Percentiles rank a stretch among this genome's conserved stretches.
Conservation (phyloP, 2,797 vertebrate species). For the Artibeus jamaicensis region DNA sequence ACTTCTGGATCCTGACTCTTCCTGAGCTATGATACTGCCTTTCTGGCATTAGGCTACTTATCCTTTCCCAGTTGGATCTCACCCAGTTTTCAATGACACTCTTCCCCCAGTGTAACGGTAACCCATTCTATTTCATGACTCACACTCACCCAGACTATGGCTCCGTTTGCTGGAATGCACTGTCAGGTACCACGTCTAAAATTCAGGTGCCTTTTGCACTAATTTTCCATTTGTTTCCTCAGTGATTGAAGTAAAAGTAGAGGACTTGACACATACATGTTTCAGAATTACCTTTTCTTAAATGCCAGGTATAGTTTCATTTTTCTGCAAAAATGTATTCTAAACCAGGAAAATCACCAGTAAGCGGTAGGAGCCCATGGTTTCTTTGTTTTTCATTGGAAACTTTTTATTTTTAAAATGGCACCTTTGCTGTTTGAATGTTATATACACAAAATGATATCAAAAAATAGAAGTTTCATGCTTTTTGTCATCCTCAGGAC, state of each 20-base stretch:
- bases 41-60: neutral
- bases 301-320: neutral
- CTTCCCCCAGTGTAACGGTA: neutral
- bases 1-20: neutral
- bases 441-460: neutral
- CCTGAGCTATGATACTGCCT: neutral
- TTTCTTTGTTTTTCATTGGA: neutral
- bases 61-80: neutral
- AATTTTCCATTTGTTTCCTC: neutral
- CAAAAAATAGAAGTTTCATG: neutral
- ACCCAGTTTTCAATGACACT: neutral
- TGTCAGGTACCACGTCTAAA: neutral
- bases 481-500: neutral
- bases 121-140: neutral
- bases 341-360: neutral
- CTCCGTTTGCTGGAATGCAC: neutral
- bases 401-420: neutral
- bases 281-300: neutral
- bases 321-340: neutral
- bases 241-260: neutral
- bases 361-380: neutral
- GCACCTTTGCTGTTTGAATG: neutral
- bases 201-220: no score
- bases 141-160: neutral
- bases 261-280: neutral